Conservation (phyloP, 2,888 invertebrate species). For the Exephanes ischioxanthus region DNA sequence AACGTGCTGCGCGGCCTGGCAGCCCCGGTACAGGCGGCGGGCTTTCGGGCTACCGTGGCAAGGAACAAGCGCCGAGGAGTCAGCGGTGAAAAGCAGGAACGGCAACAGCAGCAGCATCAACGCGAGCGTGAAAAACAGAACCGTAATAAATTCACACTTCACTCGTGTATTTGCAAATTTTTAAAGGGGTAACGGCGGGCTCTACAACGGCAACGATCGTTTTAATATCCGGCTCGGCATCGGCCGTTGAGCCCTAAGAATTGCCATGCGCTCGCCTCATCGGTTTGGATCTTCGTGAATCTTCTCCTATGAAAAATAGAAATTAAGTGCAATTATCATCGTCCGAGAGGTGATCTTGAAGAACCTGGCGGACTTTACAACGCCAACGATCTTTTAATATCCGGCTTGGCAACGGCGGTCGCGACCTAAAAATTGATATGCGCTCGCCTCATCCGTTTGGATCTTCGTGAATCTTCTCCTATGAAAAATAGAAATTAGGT, state of each 20-base stretch:
- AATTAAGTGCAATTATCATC: no score
- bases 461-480: neutral
- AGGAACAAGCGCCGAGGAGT: conserved; percentile 13
- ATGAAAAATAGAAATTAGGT: no score
- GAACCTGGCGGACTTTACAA: conserved; percentile 71
- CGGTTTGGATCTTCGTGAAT: neutral
- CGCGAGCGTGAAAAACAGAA: conserved; percentile 54
- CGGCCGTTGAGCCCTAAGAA: conserved; percentile 35
- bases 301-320: no score
- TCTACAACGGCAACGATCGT: conserved; percentile 75
- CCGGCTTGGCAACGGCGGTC: neutral
- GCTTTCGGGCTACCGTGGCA: neutral
- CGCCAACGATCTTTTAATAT: conserved; percentile 78
- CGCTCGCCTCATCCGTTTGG: neutral
- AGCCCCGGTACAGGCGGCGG: neutral
- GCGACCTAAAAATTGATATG: conserved; percentile 43
- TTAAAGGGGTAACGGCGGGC: conserved; percentile 76
- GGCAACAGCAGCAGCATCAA: conserved; percentile 31
- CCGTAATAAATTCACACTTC: conserved; percentile 81
- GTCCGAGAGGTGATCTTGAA: no score
- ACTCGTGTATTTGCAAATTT: conserved; percentile 81
- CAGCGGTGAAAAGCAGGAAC: conserved; percentile 15
- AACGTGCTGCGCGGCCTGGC: conserved; percentile 46
- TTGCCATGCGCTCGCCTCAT: neutral
- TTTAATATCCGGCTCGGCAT: conserved; percentile 74